Evolutionary conservation across 2,113 vertebrate species (phyloP).

Genomic region (Pterophyllum scalare): DNA sequence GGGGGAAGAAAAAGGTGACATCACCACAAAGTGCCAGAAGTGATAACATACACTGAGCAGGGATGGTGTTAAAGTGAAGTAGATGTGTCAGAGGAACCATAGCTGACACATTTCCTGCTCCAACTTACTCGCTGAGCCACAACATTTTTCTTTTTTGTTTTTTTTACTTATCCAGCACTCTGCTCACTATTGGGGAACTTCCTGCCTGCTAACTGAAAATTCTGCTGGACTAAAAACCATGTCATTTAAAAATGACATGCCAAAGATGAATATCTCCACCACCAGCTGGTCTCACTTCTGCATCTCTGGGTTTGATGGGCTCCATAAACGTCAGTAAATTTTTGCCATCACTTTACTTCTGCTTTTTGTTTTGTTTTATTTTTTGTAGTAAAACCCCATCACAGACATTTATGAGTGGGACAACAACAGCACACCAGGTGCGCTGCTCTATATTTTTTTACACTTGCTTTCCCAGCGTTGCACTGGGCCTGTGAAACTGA

Average conservation of each 20-base stretch:
- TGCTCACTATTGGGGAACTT: constrained; percentile 36
- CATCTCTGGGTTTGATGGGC: constrained; percentile 29
- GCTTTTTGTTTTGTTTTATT: constrained; percentile 29
- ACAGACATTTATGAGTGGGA: background rate
- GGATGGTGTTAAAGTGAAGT: constrained; percentile 20
- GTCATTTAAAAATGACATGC: constrained; percentile 2
- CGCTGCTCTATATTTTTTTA: background rate
- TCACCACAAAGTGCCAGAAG: constrained; percentile 65
- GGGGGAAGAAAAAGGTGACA: constrained; percentile 69
- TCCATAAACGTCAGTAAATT: background rate
- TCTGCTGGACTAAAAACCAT: background rate
- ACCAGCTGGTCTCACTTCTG: constrained; percentile 70
- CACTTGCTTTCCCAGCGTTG: background rate
- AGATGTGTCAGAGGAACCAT: background rate
- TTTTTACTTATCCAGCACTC: constrained; percentile 53
- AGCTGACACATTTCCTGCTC: constrained; percentile 55
- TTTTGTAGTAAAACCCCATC: background rate
- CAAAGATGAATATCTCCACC: background rate
- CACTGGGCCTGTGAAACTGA: background rate
- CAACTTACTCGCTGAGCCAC: constrained; percentile 9
- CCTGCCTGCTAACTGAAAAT: constrained; percentile 17
- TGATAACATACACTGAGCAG: constrained; percentile 33
- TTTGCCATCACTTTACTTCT: constrained; percentile 28
- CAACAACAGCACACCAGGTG: background rate
- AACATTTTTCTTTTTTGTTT: constrained; percentile 38